Evolutionary conservation across 2,888 invertebrate genomes (phyloP), one percentile per base, ranked within the genome.

Genomic region (Euplagia quadripunctaria): DNA sequence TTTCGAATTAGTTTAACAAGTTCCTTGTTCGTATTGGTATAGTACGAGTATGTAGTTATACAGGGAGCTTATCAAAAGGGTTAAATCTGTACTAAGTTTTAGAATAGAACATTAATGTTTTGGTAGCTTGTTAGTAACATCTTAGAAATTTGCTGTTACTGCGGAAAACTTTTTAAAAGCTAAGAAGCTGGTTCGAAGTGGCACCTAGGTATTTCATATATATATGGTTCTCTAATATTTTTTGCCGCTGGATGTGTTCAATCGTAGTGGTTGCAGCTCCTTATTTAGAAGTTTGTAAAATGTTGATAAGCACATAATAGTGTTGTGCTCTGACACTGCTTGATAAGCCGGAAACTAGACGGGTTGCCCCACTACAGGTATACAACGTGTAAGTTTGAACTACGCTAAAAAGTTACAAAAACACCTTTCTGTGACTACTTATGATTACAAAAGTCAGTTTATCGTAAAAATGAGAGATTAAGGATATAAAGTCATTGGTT

Each of bases 1-100:
- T 79, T 83, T 76, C 46, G 66, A 65, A 76, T 76, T 74, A 76
- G 72, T 68, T 76, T 63, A 68, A 52, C 70, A 74, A 77, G 74
- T 73, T 69, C 63, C 31, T n/a, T 31, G 66, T 64, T 67, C 64
- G 61, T 68, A 72, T 72, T 63, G 51, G 70, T 42, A 64, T 31
- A 31, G 68, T 42, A 42, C n/a, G 51, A 16, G 61, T 49, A 49
- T 41, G 17, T 63, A 43, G 51, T 49, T 51, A 49, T 70, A 70
- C 42, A n/a, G n/a, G 4, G 64, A 70, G 64, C 64, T 64, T 64
- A 70, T 70, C 70, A 64, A 52, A 52, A 17, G 72, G 64, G 68
- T 64, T 42, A n/a, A 68, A 68, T 68, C 64, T 58, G 64, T 20
- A 43, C n/a, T 14, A 46, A 72, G 64, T 68, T 72, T 68, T 68